These are phyloP conservation scores for Lucilia cuprina DNA, from an alignment of 1,140 invertebrate species.

Conservation along the genomic window DNA sequence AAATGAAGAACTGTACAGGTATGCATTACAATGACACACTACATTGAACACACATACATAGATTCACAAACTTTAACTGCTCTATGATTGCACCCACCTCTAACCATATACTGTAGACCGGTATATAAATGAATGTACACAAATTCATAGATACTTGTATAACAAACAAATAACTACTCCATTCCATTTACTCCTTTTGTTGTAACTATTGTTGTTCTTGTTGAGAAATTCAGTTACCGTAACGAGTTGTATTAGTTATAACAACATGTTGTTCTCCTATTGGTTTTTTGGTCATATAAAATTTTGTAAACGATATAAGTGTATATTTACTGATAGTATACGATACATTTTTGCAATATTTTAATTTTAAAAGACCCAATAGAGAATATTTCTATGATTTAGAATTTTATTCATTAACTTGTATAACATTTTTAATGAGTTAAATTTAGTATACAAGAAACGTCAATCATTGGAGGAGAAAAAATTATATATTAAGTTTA, in stretches of 20 bases:
- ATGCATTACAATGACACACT: constrained; percentile 21
- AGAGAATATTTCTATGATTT: not conserved
- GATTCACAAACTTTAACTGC: not conserved
- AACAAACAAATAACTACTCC: not conserved
- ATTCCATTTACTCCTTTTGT: not conserved
- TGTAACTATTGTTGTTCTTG: too few relatives aligned
- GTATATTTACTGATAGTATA: not conserved
- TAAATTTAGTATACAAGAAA: too few relatives aligned
- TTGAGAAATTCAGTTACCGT: not conserved
- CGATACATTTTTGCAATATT: not conserved
- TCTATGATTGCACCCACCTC: not conserved
- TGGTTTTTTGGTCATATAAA: not conserved
- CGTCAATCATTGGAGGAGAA: too few relatives aligned
- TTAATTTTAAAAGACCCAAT: not conserved
- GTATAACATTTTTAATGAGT: too few relatives aligned
- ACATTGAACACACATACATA: not conserved
- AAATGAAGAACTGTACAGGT: constrained; percentile 8
- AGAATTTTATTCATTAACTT: too few relatives aligned
- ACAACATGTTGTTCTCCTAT: not conserved
- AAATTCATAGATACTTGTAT: not conserved
- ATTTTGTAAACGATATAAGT: not conserved
- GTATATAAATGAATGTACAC: not conserved
- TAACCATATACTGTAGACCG: not conserved
- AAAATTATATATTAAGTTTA: too few relatives aligned
- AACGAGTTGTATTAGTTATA: not conserved